Base-by-base conservation (phyloP, 1,140 invertebrate species). In the Sitodiplosis mosellana region DNA sequence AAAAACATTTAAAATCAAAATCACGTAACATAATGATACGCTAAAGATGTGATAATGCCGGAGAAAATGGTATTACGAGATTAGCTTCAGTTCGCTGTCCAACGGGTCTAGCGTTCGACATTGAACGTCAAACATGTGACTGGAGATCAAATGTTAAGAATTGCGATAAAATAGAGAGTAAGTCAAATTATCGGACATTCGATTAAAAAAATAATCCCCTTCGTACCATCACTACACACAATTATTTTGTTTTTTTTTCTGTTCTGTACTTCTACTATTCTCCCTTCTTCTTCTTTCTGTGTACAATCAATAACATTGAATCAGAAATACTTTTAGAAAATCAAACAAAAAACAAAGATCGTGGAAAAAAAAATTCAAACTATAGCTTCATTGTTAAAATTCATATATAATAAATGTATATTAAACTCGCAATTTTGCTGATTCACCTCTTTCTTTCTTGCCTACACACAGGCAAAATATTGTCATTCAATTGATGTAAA, bases 131-230 rank as follows among this genome's bases (percentile, higher is more conserved):
- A 67, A 91, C 87, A 53, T 93, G 89, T 72, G 87, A 92, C 71
- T 94, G 88, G 87, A 92, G 89, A 77, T 80, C 83, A 59, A 82
- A 89, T 75, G 88, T 92, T 71, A 87, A 87, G 76, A 91, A 89
- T 79, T 92, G 88, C 75, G 81, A 90, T 72, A 74, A 80, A 68
- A 61, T 84, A 66, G 86, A 89, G 76, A 89, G 88, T 91, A 86
- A 91, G 87, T 81, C 68, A 58, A 21, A 27, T 41, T 15, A n/a
- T n/a, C n/a, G n/a, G 19, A 47, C 41, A 43, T 21, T 43, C 41
- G 18, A 43, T 43, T n/a, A 43, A 18, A 43, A 19, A n/a, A n/a
- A n/a, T n/a, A n/a, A 43, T 18, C 20, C 17, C 41, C 11, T 18
- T 27, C 27, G 27, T 27, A 27, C 27, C 27, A 27, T 27, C 27